These are phyloP conservation scores for Selenia dentaria DNA, from an alignment of 2,888 invertebrate species.

Conservation along the genomic window DNA sequence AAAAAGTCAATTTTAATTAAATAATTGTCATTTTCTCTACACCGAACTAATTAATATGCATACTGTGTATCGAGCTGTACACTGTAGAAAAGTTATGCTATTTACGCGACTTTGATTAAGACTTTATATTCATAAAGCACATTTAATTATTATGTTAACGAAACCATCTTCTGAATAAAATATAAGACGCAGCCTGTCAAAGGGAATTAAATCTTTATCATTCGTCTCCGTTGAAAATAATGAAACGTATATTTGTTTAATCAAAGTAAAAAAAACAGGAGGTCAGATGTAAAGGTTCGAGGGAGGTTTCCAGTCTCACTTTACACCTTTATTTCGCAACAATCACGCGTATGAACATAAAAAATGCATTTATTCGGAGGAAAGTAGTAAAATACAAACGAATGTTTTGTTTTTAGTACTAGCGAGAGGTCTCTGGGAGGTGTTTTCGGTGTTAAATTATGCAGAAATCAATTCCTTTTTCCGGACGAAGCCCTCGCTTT, in stretches of 20 bases:
- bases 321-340: constrained; percentile 42
- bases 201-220: constrained; percentile 71
- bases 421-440: constrained; percentile 68
- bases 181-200: constrained; percentile 75
- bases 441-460: constrained; percentile 81
- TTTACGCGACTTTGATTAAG: constrained; percentile 75
- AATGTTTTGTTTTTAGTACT: constrained; percentile 80
- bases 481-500: constrained; percentile 60
- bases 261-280: constrained; percentile 39
- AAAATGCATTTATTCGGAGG: constrained; percentile 70
- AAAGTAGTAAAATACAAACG: constrained; percentile 77
- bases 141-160: constrained; percentile 84
- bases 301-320: constrained; percentile 13
- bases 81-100: constrained; percentile 73
- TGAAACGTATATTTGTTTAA: constrained; percentile 44
- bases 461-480: constrained; percentile 82
- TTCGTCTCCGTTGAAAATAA: constrained; percentile 47
- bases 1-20: too few relatives aligned
- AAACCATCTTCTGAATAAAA: constrained; percentile 81
- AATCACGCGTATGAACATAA: constrained; percentile 52
- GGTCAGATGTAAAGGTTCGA: background rate
- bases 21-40: too few relatives aligned
- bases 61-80: constrained; percentile 73
- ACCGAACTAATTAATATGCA: constrained; percentile 78
- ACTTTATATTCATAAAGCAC: constrained; percentile 81